Evolutionary conservation across 2,888 invertebrate species (phyloP).

Genomic region (Ectobius pallidus): DNA sequence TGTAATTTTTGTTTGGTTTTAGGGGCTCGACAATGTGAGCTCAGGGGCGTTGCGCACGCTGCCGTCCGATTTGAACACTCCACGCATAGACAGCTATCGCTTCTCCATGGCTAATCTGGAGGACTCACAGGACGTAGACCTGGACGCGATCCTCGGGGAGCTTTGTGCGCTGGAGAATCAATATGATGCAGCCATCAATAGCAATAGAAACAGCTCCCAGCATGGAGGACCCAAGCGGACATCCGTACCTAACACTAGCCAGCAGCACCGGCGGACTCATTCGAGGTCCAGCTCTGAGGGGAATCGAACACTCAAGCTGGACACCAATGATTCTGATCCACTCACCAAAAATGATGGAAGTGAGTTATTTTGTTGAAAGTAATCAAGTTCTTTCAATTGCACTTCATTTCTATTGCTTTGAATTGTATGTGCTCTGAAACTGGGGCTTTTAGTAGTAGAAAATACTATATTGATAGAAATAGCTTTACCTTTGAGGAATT

Average conservation of each 20-base stretch:
- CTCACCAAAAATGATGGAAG: conserved; percentile 43
- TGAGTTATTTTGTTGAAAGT: no score
- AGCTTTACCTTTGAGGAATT: no score
- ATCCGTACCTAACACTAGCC: conserved; percentile 30
- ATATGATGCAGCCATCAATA: conserved; percentile 57
- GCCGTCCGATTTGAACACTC: conserved; percentile 74
- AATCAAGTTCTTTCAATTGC: no score
- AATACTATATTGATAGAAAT: no score
- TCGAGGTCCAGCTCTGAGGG: conserved; percentile 56
- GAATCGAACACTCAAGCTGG: conserved; percentile 51
- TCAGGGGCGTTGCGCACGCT: conserved; percentile 65
- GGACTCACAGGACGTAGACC: conserved; percentile 92
- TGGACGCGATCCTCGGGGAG: conserved; percentile 96
- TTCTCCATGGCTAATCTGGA: conserved; percentile 96
- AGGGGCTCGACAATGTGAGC: conserved; percentile 72
- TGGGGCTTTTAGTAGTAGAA: no score
- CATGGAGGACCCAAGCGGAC: conserved; percentile 27
- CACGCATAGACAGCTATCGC: conserved; percentile 85
- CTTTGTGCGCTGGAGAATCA: conserved; percentile 87
- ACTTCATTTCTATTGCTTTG: no score
- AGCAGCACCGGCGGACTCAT: conserved; percentile 52
- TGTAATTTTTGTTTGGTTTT: no score
- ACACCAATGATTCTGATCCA: conserved; percentile 50
- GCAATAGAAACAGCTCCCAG: conserved; percentile 2
- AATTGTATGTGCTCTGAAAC: no score